Conservation (phyloP, 2,888 invertebrate species). For the Ochropleura plecta region DNA sequence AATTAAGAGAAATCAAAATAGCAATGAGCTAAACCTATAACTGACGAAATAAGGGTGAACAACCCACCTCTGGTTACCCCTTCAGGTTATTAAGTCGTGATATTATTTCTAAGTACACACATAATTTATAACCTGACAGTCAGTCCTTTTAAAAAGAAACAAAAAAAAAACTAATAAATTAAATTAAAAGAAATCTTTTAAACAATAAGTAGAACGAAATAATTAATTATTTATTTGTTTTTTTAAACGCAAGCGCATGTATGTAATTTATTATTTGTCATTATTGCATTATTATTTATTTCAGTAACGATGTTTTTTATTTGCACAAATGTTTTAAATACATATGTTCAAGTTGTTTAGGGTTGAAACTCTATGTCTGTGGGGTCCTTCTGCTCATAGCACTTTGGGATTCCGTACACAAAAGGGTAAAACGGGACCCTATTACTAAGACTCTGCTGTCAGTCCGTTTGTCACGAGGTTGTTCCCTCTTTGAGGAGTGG, state of each 20-base stretch:
- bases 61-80: too few relatives aligned
- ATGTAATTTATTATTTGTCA: slow-evolving; percentile 13
- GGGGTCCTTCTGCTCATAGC: too few relatives aligned
- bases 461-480: too few relatives aligned
- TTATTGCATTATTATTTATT: slow-evolving; percentile 14
- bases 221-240: slow-evolving; percentile 13
- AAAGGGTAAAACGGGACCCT: too few relatives aligned
- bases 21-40: too few relatives aligned
- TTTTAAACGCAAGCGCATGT: not conserved
- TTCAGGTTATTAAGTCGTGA: not conserved
- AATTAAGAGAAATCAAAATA: too few relatives aligned
- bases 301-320: not conserved
- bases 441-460: too few relatives aligned
- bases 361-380: too few relatives aligned
- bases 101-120: not conserved
- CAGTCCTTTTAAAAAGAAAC: not conserved
- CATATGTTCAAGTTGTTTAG: too few relatives aligned
- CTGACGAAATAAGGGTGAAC: too few relatives aligned
- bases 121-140: not conserved
- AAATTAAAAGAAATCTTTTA: slow-evolving; percentile 2
- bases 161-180: slow-evolving; percentile 7
- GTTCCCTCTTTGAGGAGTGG: too few relatives aligned
- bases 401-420: too few relatives aligned
- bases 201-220: slow-evolving; percentile 15
- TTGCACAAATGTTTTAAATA: slow-evolving; percentile 2